Base-by-base conservation (phyloP, 2,797 vertebrate genomes). In the Darevskia mixta region DNA sequence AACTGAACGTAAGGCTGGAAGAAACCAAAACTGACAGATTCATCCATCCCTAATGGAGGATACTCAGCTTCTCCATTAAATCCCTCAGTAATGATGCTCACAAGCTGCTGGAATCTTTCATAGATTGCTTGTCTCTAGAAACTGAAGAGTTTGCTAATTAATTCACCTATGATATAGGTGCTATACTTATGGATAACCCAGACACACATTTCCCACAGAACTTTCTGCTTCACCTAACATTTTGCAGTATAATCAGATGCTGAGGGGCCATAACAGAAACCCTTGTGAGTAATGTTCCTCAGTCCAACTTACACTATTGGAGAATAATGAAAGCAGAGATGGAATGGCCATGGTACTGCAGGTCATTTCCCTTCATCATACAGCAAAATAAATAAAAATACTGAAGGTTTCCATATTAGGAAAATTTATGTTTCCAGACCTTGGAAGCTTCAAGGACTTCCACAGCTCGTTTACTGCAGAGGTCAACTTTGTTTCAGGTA, bases 391-490 rank as follows among this genome's bases (percentile, higher is more conserved):
- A 92, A 49, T 80, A 88, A 90, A 86, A 86, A 35, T 1, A 0
- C 0, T 80, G 89, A 92, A 91, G 79, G 79, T 27, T 32, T 17
- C 80, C 77, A 88, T 72, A 83, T 27, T 61, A 93, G 29, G 78
- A 80, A 91, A 94, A 88, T 2, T 1, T 4, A 82, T 55, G 55
- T 58, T 88, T 92, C 89, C 90, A 69, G 32, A 27, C 7, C 85
- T 87, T 86, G 43, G 88, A 73, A 87, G 32, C 84, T 88, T 80
- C 88, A 92, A 95, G 85, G 87, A 92, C 61, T 91, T 93, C 79
- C 86, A 91, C 84, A 92, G 45, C 13, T 90, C 75, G 81, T 91
- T 91, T 95, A 79, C 89, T 92, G 32, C 38, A 89, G 79, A 94
- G 91, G 86, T 89, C 86, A 92, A 91, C 91, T 49, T 29, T 77